Evolutionary conservation across 2,113 vertebrate genomes (phyloP).

Genomic region (Crotalus tigris): DNA sequence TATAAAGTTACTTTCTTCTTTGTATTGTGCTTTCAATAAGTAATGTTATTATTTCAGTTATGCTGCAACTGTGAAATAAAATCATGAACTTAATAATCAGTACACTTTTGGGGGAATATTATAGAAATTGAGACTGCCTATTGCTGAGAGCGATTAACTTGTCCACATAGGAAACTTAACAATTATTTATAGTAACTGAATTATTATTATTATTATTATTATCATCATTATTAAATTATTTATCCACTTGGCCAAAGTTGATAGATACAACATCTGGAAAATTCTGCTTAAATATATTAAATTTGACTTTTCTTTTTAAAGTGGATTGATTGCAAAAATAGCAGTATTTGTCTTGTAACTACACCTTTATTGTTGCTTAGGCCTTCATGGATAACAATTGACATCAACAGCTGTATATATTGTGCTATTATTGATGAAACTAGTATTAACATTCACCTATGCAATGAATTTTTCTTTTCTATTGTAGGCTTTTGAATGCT

Average conservation of each 20-base stretch:
- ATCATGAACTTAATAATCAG: neutral
- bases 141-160: neutral
- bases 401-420: neutral
- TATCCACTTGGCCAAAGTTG: too few relatives aligned
- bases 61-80: neutral
- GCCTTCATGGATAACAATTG: neutral
- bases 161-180: neutral
- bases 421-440: neutral
- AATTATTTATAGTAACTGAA: neutral
- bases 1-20: constrained; percentile 31
- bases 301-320: neutral
- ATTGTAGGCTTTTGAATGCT: neutral
- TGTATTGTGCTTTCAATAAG: constrained; percentile 17
- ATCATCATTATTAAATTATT: neutral
- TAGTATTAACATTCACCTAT: neutral
- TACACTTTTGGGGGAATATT: neutral
- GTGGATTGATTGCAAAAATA: neutral
- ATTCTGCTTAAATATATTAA: neutral
- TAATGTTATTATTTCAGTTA: neutral
- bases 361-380: neutral
- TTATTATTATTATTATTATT: too few relatives aligned
- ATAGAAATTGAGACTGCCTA: neutral
- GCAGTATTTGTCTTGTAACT: neutral
- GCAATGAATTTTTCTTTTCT: neutral
- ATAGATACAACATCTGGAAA: neutral